Percentiles rank a stretch among this genome's conserved stretches.
Conservation (phyloP, 2,888 invertebrate species). For the Desoria tigrina region DNA sequence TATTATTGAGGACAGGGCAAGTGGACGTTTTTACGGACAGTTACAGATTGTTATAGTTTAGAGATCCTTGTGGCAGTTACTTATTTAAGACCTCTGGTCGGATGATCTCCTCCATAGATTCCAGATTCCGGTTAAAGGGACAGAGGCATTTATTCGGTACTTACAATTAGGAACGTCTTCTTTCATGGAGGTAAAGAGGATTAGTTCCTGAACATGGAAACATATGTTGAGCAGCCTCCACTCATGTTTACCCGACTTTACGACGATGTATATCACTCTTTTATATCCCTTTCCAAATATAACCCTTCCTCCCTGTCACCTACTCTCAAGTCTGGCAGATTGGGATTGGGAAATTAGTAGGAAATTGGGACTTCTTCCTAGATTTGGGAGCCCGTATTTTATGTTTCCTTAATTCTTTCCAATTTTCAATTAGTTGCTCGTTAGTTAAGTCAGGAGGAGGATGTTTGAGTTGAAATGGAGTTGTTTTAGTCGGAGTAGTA, state of each 20-base stretch:
- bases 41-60: constrained; percentile 16
- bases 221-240: constrained; percentile 14
- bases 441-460: background rate
- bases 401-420: constrained; percentile 19
- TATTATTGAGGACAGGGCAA: background rate
- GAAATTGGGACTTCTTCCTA: background rate
- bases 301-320: background rate
- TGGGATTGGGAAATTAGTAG: background rate
- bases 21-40: constrained; percentile 5
- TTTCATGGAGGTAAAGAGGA: constrained; percentile 15
- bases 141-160: constrained; percentile 14
- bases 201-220: constrained; percentile 11
- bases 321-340: background rate
- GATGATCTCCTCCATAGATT: too few relatives aligned
- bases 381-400: background rate
- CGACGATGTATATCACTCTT: constrained; percentile 13
- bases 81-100: constrained; percentile 12
- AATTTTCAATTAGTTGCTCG: constrained; percentile 22
- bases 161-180: constrained; percentile 4
- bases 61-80: constrained; percentile 4
- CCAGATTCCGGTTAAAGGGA: background rate
- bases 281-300: constrained; percentile 8
- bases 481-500: too few relatives aligned
- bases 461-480: too few relatives aligned
- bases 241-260: constrained; percentile 6